phyloP scores from a whole-genome alignment of 2,888 invertebrate species.

The Euplexia lucipara region DNA sequence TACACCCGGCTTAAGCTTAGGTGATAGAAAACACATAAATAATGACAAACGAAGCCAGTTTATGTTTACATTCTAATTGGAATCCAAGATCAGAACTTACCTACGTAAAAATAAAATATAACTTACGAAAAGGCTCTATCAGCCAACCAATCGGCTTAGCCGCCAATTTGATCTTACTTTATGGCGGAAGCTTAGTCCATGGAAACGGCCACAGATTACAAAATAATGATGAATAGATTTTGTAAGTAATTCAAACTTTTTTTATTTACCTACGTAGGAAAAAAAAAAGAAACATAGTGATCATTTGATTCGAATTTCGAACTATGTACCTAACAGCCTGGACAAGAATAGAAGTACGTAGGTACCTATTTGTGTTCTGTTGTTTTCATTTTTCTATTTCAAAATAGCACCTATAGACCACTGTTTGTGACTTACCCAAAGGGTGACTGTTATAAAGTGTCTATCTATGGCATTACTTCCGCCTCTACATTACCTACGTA shows the following conservation, averaged over 20 bases:
- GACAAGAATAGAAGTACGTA: neutral
- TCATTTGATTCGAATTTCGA: conserved; percentile 1
- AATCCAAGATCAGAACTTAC: conserved; percentile 12
- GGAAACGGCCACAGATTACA: conserved; percentile 44
- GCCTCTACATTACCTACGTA: too few species aligned
- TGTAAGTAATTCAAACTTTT: conserved; percentile 3
- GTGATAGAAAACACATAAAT: neutral
- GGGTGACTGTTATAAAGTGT: too few species aligned
- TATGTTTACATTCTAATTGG: conserved; percentile 6
- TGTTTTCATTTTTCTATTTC: too few species aligned
- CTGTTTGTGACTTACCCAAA: too few species aligned
- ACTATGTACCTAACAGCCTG: neutral
- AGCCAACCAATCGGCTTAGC: conserved; percentile 41
- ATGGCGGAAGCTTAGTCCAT: conserved; percentile 41
- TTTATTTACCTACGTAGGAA: neutral
- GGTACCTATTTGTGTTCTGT: too few species aligned
- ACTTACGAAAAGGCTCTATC: conserved; percentile 17
- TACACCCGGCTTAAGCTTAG: too few species aligned
- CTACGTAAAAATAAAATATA: conserved; percentile 11
- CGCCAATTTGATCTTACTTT: conserved; percentile 56
- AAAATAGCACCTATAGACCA: too few species aligned
- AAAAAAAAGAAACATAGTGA: too few species aligned
- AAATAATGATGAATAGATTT: conserved; percentile 26
- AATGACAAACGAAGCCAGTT: neutral
- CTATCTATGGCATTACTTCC: too few species aligned